Base-by-base conservation (phyloP, 2,797 vertebrate species). In the Vespertilio murinus region DNA sequence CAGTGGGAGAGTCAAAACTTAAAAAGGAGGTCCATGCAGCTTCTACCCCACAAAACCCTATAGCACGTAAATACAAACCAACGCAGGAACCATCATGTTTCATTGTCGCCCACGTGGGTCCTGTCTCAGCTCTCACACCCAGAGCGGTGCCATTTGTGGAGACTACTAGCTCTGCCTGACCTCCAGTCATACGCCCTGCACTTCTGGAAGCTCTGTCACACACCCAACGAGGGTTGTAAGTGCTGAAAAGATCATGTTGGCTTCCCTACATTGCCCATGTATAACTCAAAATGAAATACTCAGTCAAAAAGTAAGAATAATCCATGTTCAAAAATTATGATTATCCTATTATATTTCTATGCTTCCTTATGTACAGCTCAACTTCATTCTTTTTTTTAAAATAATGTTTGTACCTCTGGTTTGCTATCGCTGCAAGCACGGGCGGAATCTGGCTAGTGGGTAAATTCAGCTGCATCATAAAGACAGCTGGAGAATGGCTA, bases 51-150 rank as follows among this genome's bases (percentile, higher is more conserved):
- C 23, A 45, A 49, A 45, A 73, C 42, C 7, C 25, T 42, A 6
- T 49, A 6, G n/a, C 0, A 1, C 6, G 13, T 28, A 49, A 67
- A n/a, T 9, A 59, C 4, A 33, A 49, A 38, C 0, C 0, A 1
- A 74, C 35, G n/a, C 22, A 25, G 14, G 18, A 16, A 20, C 23
- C 1, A 6, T 20, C 1, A 2, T 17, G 61, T 35, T 35, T 22
- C 18, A 3, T 10, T 14, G 11, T 30, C 61, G 8, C 17, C 47
- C 1, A 1, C 18, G 1, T 35, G 79, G 38, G 7, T 47, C n/a
- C n/a, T 14, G 10, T 42, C 33, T 49, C 0, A 0, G 47, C 30
- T 71, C 17, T 45, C 30, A 17, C 10, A 6, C 14, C 30, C 16
- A 42, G n/a, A 28, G 11, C 69, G 6, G 10, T 33, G 35, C 52